Conservation (phyloP, 2,113 vertebrate species). For the Pterophyllum scalare region DNA sequence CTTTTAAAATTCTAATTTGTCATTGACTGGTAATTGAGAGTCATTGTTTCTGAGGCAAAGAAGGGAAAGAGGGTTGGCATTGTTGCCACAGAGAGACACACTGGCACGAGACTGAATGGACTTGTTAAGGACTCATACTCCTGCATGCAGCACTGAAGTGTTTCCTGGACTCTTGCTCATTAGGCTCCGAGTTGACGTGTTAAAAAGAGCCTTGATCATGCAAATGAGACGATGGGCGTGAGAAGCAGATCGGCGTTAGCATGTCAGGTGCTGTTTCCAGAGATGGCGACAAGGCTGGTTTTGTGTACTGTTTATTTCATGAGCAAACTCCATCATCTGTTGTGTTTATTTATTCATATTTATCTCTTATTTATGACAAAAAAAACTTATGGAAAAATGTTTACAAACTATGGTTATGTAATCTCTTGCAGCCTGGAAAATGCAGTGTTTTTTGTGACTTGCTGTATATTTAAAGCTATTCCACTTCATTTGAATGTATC, state of each 20-base stretch:
- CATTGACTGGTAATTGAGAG: slow-evolving; percentile 73
- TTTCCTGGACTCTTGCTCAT: slow-evolving; percentile 59
- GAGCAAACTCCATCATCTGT: slow-evolving; percentile 21
- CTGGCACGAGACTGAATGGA: slow-evolving; percentile 67
- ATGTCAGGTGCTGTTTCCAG: slow-evolving; percentile 57
- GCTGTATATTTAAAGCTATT: not conserved
- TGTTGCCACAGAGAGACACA: slow-evolving; percentile 56
- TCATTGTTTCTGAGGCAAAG: slow-evolving; percentile 63
- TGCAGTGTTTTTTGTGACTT: not conserved
- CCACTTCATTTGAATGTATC: rapidly evolving
- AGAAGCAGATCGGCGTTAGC: slow-evolving; percentile 34
- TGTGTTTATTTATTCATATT: slow-evolving; percentile 21
- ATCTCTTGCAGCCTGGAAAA: not conserved
- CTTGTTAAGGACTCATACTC: slow-evolving; percentile 61
- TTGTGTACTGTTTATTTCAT: slow-evolving; percentile 1
- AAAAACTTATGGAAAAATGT: not conserved
- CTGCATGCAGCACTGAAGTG: slow-evolving; percentile 63
- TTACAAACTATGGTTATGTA: slow-evolving; percentile 9
- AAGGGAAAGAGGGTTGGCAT: slow-evolving; percentile 41
- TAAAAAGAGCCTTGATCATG: slow-evolving; percentile 72
- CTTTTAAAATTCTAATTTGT: slow-evolving; percentile 82
- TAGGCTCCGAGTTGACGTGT: slow-evolving; percentile 59
- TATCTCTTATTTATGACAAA: slow-evolving; percentile 27
- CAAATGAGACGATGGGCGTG: slow-evolving; percentile 66
- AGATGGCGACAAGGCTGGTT: not conserved